Evolutionary conservation across 2,113 vertebrate genomes (phyloP), one percentile per base, ranked within the genome.

Genomic region (Anguilla rostrata): DNA sequence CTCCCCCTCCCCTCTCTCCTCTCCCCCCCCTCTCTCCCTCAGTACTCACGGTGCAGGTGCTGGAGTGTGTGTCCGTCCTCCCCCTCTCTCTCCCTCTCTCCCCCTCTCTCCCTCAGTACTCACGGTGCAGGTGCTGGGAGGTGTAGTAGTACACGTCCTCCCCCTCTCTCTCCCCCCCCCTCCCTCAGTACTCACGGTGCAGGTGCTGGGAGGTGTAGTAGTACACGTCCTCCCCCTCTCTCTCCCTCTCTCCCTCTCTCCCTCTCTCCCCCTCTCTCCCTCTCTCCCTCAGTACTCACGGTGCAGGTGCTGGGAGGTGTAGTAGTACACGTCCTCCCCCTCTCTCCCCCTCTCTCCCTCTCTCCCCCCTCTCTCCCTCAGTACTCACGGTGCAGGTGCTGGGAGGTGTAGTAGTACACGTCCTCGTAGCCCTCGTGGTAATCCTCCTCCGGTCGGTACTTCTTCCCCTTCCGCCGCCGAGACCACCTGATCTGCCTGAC

Each of bases 381-480:
- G 87, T 87, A 95, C 97, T 97, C 94, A 99, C 98, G 96, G 94
- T 94, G 94, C 94, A 96, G 95, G 96, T 97, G 96, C 91, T 98
- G 97, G 2, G 98, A 97, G 88, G 97, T 97, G 71, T 99, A 99
- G 93, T 99, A 99, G 94, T 99, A 99, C 90, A 99, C 98, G 90
- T 99, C 98, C 94, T 98, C 98, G 3, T 99, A 99, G 82, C 98
- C 98, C 93, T 99, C 98, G 22, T 99, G 98, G 95, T 99, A 99
- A 93, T 99, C 98, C 94, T 99, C 98, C 92, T 98, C 98, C 0
- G 98, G 97, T 26, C 97, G 96, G 94, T 99, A 99, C 96, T 98
- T 98, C 95, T 98, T 99, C 84, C 98, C 97, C 92, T 98, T 96
- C 92, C 98, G 97, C 92, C 98, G 97, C 91, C 97, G 96, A 0